These are phyloP conservation scores for Enteromius unitaeniatus DNA, from an alignment of 2,797 vertebrate species.

Conservation along the genomic window DNA sequence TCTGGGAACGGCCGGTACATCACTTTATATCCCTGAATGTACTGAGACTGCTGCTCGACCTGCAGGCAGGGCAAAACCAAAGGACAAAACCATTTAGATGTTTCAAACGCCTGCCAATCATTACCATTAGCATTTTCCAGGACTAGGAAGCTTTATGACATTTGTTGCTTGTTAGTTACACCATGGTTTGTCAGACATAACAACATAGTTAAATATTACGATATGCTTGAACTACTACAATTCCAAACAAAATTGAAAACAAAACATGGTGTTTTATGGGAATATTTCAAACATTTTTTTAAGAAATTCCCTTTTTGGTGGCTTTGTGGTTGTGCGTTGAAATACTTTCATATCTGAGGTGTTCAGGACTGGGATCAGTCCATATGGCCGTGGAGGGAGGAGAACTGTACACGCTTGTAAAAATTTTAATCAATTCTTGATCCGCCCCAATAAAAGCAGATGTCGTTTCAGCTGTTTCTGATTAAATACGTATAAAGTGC, in stretches of 20 bases:
- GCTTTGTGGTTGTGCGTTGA: neutral
- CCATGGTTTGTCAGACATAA: neutral
- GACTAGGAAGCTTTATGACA: neutral
- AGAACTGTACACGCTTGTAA: slow-evolving; percentile 69
- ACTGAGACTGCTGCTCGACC: slow-evolving; percentile 98
- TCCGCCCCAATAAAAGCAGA: slow-evolving; percentile 72
- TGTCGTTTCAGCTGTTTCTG: slow-evolving; percentile 78
- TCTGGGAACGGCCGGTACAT: slow-evolving; percentile 87
- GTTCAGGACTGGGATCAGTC: slow-evolving; percentile 27
- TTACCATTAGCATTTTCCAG: neutral
- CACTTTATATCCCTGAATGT: slow-evolving; percentile 97
- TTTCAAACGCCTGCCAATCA: neutral
- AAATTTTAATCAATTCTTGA: slow-evolving; percentile 74
- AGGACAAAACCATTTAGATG: neutral
- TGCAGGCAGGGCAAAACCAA: slow-evolving; percentile 62
- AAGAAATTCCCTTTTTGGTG: neutral
- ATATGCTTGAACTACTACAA: neutral
- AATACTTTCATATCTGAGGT: neutral
- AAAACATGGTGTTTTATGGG: neutral
- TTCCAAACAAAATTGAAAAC: neutral
- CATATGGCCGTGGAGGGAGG: slow-evolving; percentile 41
- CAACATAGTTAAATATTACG: neutral
- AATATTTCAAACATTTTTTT: neutral
- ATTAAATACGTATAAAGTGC: slow-evolving; percentile 72
- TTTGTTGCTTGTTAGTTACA: neutral